Base-by-base conservation (phyloP, 2,888 invertebrate genomes). In the Chaetogeoica ovagalla region DNA sequence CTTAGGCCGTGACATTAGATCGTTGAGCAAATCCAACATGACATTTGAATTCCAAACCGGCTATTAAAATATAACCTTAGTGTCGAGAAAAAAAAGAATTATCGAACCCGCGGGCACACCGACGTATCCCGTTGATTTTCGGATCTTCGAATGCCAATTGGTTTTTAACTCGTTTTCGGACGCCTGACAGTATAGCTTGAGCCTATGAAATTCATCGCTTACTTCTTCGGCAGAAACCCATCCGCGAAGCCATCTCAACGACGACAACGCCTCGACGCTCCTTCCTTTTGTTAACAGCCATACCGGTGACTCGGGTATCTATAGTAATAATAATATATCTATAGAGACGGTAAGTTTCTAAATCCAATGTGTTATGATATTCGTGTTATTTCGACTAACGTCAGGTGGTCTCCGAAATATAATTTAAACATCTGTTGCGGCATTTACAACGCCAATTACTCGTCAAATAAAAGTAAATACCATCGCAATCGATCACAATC, bases 271-370 rank as follows among this genome's bases (percentile, higher is more conserved):
- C 15, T 90, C 89, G 84, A 88, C 88, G 83, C 87, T 87, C 1
- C 89, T 86, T 11, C 89, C 89, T 83, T 89, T 89, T 0, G 89
- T 89, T 81, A 90, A 83, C n/a, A 90, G 85, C 90, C 90, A 90
- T 84, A 89, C 87, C 59, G 90, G 90, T 9, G 90, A 89, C 85
- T 90, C 90, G 0, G 90, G 90, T 3, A 89, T 88, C 89, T 89
- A 23, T 43, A 13, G n/a, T n/a, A n/a, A n/a, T n/a, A n/a, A n/a
- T n/a, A n/a, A n/a, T n/a, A n/a, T n/a, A n/a, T n/a, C n/a, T n/a
- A n/a, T n/a, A n/a, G n/a, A n/a, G n/a, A n/a, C n/a, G n/a, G n/a
- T n/a, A n/a, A n/a, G n/a, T n/a, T n/a, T n/a, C n/a, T n/a, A n/a
- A n/a, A n/a, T n/a, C n/a, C n/a, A n/a, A n/a, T n/a, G n/a, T n/a